A percentile compares a stretch with the other conserved stretches of the same genome.
phyloP scores from a whole-genome alignment of 2,113 vertebrate species.

The Diadophis punctatus region DNA sequence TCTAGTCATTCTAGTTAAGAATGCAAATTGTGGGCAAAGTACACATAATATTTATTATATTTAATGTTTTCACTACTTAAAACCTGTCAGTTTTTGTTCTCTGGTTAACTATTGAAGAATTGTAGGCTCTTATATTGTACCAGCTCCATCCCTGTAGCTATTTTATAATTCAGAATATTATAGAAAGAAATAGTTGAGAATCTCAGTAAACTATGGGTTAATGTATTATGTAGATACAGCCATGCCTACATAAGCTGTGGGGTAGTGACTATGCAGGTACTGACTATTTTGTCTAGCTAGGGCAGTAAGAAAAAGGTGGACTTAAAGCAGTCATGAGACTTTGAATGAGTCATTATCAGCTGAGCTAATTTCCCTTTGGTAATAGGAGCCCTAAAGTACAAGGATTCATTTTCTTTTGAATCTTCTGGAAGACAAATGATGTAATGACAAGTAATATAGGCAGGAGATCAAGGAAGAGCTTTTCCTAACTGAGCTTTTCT shows the following conservation, averaged over 20 bases:
- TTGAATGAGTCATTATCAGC: conserved; percentile 45
- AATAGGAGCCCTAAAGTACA: background rate
- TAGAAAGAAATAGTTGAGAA: background rate
- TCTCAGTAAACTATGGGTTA: background rate
- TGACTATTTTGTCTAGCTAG: background rate
- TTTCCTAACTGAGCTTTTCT: background rate
- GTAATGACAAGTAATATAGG: background rate
- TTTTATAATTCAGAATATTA: background rate
- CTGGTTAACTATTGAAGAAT: background rate
- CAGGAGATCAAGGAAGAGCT: background rate
- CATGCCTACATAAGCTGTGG: background rate
- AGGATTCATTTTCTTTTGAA: background rate
- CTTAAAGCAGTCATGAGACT: conserved; percentile 16
- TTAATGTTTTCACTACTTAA: background rate
- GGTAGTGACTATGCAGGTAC: background rate
- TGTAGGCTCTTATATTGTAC: background rate
- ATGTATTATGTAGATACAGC: background rate
- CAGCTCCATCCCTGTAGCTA: background rate
- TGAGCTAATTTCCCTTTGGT: conserved; percentile 9
- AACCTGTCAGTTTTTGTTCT: background rate
- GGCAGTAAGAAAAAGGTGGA: conserved; percentile 37
- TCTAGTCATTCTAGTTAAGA: too few relatives aligned
- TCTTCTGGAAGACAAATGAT: background rate
- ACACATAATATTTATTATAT: background rate
- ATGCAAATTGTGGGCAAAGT: background rate